Base-by-base conservation (phyloP, 2,888 invertebrate species). In the Dexiosoma caninum region DNA sequence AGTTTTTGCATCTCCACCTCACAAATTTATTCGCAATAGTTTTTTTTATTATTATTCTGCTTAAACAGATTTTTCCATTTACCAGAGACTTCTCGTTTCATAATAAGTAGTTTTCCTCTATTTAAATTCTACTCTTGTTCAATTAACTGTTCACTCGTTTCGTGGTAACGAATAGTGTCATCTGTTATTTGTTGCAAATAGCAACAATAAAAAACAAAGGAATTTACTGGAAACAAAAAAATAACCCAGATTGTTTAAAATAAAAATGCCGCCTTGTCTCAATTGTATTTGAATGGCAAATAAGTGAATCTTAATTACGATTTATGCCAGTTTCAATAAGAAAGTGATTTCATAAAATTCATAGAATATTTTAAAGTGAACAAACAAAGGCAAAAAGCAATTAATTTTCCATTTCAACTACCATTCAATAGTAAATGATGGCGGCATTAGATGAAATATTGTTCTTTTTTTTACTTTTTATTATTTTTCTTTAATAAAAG, bases 341-440 rank as follows among this genome's bases (percentile, higher is more conserved):
- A 64, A n/a, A 75, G 62, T 81, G 67, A 81, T 81, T 81, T 72
- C 55, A 67, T 55, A 32, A 44, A 71, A 67, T 80, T 53, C 35
- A 57, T 10, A 27, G 35, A 66, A 76, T n/a, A n/a, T 46, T 40
- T 49, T 2, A 64, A 16, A 30, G 19, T 7, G 6, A 12, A 46
- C 9, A 7, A 12, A 27, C 6, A 6, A 27, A 27, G 2, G 42
- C n/a, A 42, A 35, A 71, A 16, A 23, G 2, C 16, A 3, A 44
- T 53, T 64, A 44, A 76, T 67, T 69, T 69, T 9, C 27, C 30
- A 59, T 42, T 42, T 40, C 21, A 67, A 49, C 57, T 59, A 40
- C 12, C 19, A 23, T 55, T 37, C 8, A 44, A 55, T 3, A n/a
- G n/a, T 1, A 53, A 46, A 7, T 55, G 23, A 64, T 64, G 55